Evolutionary conservation across 2,888 invertebrate species (phyloP).

Genomic region (Anthoptus insignis): DNA sequence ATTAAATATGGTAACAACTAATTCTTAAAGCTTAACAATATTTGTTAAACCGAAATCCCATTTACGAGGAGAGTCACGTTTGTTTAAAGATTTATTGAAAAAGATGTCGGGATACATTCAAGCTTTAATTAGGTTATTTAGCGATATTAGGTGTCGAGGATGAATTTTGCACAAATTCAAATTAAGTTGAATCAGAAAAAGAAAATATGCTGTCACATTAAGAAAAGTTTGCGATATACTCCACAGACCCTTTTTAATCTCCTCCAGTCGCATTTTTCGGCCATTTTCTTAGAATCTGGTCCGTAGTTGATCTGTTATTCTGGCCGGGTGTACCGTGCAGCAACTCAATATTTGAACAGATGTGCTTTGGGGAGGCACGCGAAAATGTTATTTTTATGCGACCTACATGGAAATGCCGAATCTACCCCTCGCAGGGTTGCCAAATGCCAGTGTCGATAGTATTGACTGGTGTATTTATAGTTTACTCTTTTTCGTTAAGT

Average conservation of each 20-base stretch:
- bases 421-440: constrained; percentile 62
- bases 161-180: too few species aligned
- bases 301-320: constrained; percentile 49
- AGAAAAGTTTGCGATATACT: not conserved
- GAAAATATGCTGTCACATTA: too few species aligned
- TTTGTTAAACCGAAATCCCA: too few species aligned
- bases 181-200: too few species aligned
- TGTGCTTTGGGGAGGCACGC: constrained; percentile 69
- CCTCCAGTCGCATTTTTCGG: constrained; percentile 16
- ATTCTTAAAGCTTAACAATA: too few species aligned
- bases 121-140: too few species aligned
- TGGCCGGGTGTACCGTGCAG: constrained; percentile 46
- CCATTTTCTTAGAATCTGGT: constrained; percentile 29
- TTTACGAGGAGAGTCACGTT: too few species aligned
- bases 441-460: constrained; percentile 41
- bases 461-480: constrained; percentile 4
- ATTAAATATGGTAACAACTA: too few species aligned
- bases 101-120: too few species aligned
- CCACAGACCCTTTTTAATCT: constrained; percentile 11
- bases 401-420: constrained; percentile 76
- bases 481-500: not conserved
- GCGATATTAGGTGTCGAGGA: too few species aligned
- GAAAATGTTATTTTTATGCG: constrained; percentile 77
- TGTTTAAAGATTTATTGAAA: too few species aligned
- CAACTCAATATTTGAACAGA: constrained; percentile 85